Percentiles rank a stretch among this genome's conserved stretches.
phyloP scores from a whole-genome alignment of 2,888 invertebrate genomes.

The Alloplasta piceator region DNA sequence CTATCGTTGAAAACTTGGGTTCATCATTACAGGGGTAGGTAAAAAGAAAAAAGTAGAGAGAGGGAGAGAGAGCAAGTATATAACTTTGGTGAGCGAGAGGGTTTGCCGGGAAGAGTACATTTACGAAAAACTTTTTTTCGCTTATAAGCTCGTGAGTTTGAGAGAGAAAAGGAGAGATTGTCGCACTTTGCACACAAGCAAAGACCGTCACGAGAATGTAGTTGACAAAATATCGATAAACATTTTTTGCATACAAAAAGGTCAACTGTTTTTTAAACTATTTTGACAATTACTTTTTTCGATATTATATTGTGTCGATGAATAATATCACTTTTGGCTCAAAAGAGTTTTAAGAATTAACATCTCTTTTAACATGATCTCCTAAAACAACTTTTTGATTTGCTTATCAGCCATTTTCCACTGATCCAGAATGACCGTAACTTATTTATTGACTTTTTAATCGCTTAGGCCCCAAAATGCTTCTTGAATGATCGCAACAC shows the following conservation, averaged over 20 bases:
- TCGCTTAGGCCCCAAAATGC: too few species aligned
- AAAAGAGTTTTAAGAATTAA: too few species aligned
- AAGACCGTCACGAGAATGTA: neutral
- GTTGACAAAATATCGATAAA: neutral
- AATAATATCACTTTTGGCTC: too few species aligned
- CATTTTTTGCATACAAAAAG: conserved; percentile 17
- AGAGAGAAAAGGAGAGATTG: neutral
- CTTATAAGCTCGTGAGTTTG: conserved; percentile 59
- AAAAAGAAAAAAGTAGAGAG: neutral
- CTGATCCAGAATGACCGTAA: too few species aligned
- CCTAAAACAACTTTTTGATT: too few species aligned
- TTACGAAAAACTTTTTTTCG: conserved; percentile 64
- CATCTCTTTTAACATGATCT: too few species aligned
- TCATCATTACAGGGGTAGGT: conserved; percentile 73
- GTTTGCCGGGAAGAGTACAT: conserved; percentile 59
- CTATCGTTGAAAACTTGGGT: conserved; percentile 70
- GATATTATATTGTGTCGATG: too few species aligned
- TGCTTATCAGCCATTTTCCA: too few species aligned
- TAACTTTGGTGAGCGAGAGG: conserved; percentile 52
- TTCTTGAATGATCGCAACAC: too few species aligned
- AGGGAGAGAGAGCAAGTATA: conserved; percentile 8
- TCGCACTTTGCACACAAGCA: neutral
- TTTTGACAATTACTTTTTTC: too few species aligned
- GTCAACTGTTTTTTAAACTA: too few species aligned
- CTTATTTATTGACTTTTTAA: too few species aligned